These are phyloP conservation scores for Chrysotoxum bicinctum DNA, from an alignment of 2,888 invertebrate genomes.

Conservation along the genomic window DNA sequence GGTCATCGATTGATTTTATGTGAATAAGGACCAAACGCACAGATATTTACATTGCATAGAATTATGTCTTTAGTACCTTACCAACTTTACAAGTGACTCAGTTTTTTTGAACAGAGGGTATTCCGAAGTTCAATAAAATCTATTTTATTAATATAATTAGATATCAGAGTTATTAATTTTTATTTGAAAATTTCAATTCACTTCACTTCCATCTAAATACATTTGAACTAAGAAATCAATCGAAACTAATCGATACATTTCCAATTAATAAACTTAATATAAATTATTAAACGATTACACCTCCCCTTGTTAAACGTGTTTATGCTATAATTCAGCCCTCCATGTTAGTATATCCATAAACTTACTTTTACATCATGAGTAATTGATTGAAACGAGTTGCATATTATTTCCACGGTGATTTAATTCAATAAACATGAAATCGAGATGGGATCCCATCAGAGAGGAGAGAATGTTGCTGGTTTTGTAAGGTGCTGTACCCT, in stretches of 20 bases:
- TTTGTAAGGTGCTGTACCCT: neutral
- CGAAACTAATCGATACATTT: neutral
- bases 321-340: constrained; percentile 5
- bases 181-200: no score
- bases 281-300: neutral
- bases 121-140: no score
- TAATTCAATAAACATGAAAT: constrained; percentile 56
- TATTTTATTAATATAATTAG: no score
- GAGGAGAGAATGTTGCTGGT: neutral
- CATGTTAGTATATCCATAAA: neutral
- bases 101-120: no score
- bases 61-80: no score
- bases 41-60: no score
- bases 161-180: no score
- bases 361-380: constrained; percentile 36
- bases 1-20: no score
- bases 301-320: neutral
- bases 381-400: constrained; percentile 60
- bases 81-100: no score
- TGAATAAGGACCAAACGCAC: no score
- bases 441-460: neutral
- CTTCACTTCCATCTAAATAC: no score
- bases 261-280: neutral
- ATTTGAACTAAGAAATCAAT: no score
- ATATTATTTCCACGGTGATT: constrained; percentile 49